Percentiles rank a stretch among this genome's conserved stretches.
Evolutionary conservation across 2,797 vertebrate genomes (phyloP).

Genomic region (Phyllotis vaccarum): DNA sequence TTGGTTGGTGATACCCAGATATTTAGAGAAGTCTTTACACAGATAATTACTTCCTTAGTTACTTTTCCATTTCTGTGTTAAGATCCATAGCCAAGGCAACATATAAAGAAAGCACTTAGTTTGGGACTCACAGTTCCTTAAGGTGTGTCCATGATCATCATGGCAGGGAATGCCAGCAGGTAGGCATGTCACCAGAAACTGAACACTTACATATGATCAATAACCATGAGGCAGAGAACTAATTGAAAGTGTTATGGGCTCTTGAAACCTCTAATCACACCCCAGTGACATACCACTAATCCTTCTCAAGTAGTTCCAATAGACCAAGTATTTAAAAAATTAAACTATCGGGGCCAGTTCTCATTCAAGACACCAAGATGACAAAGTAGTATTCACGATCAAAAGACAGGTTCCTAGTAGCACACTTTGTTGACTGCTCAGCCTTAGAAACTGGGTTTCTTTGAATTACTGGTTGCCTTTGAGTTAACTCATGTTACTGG

Average conservation of each 20-base stretch:
- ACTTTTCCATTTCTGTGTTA: neutral
- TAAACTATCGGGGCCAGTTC: neutral
- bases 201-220: no score
- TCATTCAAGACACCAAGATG: neutral
- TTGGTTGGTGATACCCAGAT: no score
- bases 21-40: neutral
- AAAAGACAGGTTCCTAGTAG: neutral
- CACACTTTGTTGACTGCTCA: neutral
- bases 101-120: no score
- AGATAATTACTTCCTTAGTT: neutral
- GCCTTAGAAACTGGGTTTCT: neutral
- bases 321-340: neutral
- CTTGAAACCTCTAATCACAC: neutral
- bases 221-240: neutral
- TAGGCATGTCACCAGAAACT: neutral
- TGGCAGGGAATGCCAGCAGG: neutral
- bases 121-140: neutral
- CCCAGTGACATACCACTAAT: no score
- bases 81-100: neutral
- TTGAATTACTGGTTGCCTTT: neutral
- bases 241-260: no score
- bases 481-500: neutral
- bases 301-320: neutral
- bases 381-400: accelerated
- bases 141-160: neutral